Evolutionary conservation across 2,113 vertebrate species (phyloP), one percentile per base, ranked within the genome.

Genomic region (Centropus bengalensis): DNA sequence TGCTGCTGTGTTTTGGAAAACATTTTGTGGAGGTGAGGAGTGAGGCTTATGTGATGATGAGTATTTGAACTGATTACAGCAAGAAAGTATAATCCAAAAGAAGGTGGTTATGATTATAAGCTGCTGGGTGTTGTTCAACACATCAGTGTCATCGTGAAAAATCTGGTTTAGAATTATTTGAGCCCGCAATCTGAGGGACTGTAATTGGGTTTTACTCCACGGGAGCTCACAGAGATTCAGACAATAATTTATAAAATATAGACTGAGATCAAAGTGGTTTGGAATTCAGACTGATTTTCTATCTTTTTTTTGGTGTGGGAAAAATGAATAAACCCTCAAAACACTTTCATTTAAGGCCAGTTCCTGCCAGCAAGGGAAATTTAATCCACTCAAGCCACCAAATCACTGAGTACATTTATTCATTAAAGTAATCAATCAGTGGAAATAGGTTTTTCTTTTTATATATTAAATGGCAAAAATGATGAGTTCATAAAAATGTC

Each of bases 351-450:
- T 93, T 91, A 95, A 93, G 80, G 70, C 77, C 59, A 80, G 83
- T 95, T 97, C 89, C 93, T 96, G 87, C 93, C 69, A 96, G 93
- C 89, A 95, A 96, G 95, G 96, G 94, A 96, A 97, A 97, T 97
- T 96, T 97, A 97, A 97, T 96, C 82, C 52, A 91, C 96, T 96
- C 92, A 70, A 94, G 60, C 66, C 87, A 95, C 82, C 95, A 96
- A 96, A 96, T 95, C 94, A 82, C 49, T 84, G 91, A 92, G 96
- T 96, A 88, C 94, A 96, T 96, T 97, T 97, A 97, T 97, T 98
- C 97, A 97, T 97, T 98, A 97, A 97, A 96, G 91, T 97, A 96
- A 97, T 97, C 96, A 96, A 97, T 97, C 96, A 97, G 90, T 75
- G 70, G 91, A 82, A 96, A 95, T 96, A 96, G 94, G 74, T 68